Conservation (phyloP, 1,140 invertebrate species). For the Drosophila pandora region DNA sequence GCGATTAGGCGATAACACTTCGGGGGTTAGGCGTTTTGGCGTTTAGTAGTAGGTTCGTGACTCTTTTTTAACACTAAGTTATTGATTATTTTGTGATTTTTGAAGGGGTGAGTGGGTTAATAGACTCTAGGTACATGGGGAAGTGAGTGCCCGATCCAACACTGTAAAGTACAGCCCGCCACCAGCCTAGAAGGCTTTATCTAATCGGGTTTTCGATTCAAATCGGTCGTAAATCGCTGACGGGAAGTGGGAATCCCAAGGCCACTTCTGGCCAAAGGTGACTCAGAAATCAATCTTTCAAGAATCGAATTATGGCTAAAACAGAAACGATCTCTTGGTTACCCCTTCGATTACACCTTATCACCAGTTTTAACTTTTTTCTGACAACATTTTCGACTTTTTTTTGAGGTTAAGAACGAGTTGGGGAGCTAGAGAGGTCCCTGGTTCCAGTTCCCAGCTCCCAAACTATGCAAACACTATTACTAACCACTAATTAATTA, state of each 20-base stretch:
- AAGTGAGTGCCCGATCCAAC: slow-evolving; percentile 8
- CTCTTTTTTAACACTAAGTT: slow-evolving; percentile 5
- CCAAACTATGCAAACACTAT: too few species aligned
- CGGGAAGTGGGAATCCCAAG: slow-evolving; percentile 33
- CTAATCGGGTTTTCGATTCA: slow-evolving; percentile 29
- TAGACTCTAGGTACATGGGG: slow-evolving; percentile 2
- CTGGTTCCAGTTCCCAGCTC: background rate
- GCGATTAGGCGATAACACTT: slow-evolving; percentile 45
- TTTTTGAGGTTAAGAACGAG: slow-evolving; percentile 30
- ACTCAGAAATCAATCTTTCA: slow-evolving; percentile 15
- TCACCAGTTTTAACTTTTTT: background rate
- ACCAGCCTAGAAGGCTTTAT: slow-evolving; percentile 33
- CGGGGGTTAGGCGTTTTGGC: slow-evolving; percentile 22
- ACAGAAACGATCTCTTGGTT: background rate
- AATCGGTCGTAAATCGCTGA: slow-evolving; percentile 38
- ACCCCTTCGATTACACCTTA: slow-evolving; percentile 1
- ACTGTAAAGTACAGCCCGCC: slow-evolving; percentile 35
- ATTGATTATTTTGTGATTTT: background rate
- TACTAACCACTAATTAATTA: slow-evolving; percentile 1
- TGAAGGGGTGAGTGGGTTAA: slow-evolving; percentile 16
- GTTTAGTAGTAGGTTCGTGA: slow-evolving; percentile 39
- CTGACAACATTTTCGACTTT: too few species aligned
- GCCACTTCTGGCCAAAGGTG: slow-evolving; percentile 14
- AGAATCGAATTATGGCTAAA: background rate
- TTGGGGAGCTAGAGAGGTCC: background rate